phyloP scores from a whole-genome alignment of 2,797 vertebrate species.

The Trematocara caparti region DNA sequence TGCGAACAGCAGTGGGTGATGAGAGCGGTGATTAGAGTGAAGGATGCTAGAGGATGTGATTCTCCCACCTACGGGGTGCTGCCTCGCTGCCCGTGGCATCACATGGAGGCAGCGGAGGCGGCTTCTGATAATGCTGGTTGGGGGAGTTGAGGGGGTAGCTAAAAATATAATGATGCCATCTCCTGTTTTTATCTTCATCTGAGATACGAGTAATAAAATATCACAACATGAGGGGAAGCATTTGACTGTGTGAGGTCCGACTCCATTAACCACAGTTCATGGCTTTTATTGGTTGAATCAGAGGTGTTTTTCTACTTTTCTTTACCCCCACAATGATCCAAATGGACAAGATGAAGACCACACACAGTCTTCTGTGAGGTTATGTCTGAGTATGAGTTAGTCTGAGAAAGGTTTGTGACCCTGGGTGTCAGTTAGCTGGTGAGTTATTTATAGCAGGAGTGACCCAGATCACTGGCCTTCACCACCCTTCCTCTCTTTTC shows the following conservation, averaged over 20 bases:
- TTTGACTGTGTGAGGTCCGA: background rate
- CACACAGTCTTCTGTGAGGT: background rate
- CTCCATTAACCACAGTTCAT: background rate
- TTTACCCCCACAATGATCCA: background rate
- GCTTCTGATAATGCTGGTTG: slow-evolving; percentile 7
- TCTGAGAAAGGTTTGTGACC: slow-evolving; percentile 55
- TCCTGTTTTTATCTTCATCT: background rate
- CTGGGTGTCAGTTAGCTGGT: slow-evolving; percentile 62
- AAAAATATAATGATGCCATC: slow-evolving; percentile 22
- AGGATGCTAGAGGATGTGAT: slow-evolving; percentile 8
- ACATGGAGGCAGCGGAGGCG: slow-evolving; percentile 20
- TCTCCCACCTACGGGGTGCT: slow-evolving; percentile 33
- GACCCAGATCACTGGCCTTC: slow-evolving; percentile 69
- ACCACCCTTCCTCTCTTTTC: slow-evolving; percentile 38
- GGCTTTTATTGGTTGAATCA: background rate
- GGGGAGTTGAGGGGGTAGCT: slow-evolving; percentile 7
- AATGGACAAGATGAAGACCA: slow-evolving; percentile 7
- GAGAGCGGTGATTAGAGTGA: background rate
- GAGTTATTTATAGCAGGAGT: slow-evolving; percentile 75
- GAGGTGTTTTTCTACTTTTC: background rate
- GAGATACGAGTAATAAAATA: background rate
- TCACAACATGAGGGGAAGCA: background rate
- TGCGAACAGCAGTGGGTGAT: background rate
- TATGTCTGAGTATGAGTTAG: slow-evolving; percentile 21
- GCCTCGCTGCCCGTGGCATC: slow-evolving; percentile 3